Evolutionary conservation across 2,888 invertebrate species (phyloP), one percentile per base, ranked within the genome.

Genomic region (Erannis defoliaria): DNA sequence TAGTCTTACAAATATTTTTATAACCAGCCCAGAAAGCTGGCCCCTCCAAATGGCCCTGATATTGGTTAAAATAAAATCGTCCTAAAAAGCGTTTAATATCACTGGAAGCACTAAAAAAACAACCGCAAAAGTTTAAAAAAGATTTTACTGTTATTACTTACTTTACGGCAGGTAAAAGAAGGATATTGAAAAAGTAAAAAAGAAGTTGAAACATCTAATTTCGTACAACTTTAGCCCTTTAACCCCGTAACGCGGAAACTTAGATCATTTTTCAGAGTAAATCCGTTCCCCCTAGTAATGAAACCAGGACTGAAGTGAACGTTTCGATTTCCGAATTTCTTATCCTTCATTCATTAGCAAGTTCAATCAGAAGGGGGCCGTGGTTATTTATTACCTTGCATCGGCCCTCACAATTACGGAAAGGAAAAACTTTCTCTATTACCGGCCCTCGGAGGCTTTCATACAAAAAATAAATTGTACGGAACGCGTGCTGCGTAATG

Each of bases 301-400:
- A 73, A 78, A 77, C 74, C 76, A 46, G 31, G 31, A 33, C 31
- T 46, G 46, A 46, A 46, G 31, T 68, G 74, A 74, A 80, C 76
- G 80, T 82, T 86, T 84, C 88, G 88, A 90, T 90, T 87, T 87
- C 80, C 83, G 84, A 81, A 87, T 89, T 89, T 87, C 88, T 90
- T 90, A 89, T 90, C 86, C 89, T 87, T 86, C 90, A 85, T 90
- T 92, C 90, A 93, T 93, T 93, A 93, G 88, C 90, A 89, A 91
- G 91, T 92, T 93, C 93, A 92, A 93, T 91, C 92, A 92, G 89
- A 83, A 84, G 84, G 82, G 86, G 79, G 55, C 29, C 88, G 90
- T 68, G 90, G 92, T 92, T 90, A 93, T 93, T 92, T 93, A 93
- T 93, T 88, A 85, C 88, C 87, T 84, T 82, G 81, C 88, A 90